Evolutionary conservation across 2,797 vertebrate genomes (phyloP).

Genomic region (Anguilla pacifica): DNA sequence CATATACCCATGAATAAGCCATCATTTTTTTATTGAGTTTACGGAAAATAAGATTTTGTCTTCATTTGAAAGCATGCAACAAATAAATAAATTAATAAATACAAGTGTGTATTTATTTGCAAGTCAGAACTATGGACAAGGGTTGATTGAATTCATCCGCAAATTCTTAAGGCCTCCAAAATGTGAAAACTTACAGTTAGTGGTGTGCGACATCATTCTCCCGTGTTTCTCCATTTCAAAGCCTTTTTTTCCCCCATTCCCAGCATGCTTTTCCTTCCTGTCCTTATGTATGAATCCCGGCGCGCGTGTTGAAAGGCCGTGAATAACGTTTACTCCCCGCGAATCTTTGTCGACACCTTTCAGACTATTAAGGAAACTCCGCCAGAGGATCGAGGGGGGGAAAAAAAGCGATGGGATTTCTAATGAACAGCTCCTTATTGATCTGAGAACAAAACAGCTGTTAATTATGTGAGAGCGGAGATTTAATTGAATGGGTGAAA

Average conservation of each 20-base stretch:
- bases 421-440: constrained; percentile 76
- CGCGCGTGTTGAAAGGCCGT: neutral
- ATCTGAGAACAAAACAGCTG: constrained; percentile 77
- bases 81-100: neutral
- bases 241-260: neutral
- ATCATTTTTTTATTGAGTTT: too few relatives aligned
- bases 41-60: too few relatives aligned
- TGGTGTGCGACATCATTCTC: neutral
- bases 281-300: neutral
- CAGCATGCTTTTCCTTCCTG: neutral
- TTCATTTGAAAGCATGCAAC: neutral
- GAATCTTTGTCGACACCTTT: constrained; percentile 54
- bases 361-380: constrained; percentile 41
- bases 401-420: constrained; percentile 64
- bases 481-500: constrained; percentile 74
- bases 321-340: constrained; percentile 27
- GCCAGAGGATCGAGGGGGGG: constrained; percentile 53
- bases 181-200: neutral
- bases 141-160: neutral
- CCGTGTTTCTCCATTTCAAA: constrained; percentile 3
- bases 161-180: neutral
- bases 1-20: too few relatives aligned
- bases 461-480: constrained; percentile 75
- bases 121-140: neutral
- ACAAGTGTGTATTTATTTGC: neutral